Evolutionary conservation across 2,888 invertebrate genomes (phyloP).

Genomic region (Spicauda simplicius): DNA sequence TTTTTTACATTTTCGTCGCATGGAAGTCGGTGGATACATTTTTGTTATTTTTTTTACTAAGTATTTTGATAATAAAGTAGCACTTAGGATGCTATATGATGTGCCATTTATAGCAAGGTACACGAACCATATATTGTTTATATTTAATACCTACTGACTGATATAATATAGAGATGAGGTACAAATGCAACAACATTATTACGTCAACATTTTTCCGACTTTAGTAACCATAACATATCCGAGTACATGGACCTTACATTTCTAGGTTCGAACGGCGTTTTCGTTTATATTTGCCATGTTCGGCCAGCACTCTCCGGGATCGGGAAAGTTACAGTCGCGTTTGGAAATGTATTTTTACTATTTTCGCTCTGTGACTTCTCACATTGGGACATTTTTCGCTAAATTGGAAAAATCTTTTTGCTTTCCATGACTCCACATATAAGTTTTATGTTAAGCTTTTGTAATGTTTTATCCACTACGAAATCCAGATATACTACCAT

Average conservation of each 20-base stretch:
- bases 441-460: slow-evolving; percentile 47
- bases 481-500: too few species aligned
- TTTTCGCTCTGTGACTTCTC: slow-evolving; percentile 64
- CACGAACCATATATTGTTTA: too few species aligned
- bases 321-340: slow-evolving; percentile 65
- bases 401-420: slow-evolving; percentile 74
- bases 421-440: slow-evolving; percentile 50
- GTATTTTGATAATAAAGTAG: too few species aligned
- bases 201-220: not conserved
- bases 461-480: too few species aligned
- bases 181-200: not conserved
- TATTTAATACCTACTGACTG: too few species aligned
- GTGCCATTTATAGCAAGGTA: too few species aligned
- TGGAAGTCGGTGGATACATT: too few species aligned
- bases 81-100: too few species aligned
- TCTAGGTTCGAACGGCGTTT: slow-evolving; percentile 55
- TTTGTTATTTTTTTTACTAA: too few species aligned
- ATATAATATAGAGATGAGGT: not conserved
- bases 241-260: slow-evolving; percentile 40
- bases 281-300: slow-evolving; percentile 63
- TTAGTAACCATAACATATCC: not conserved
- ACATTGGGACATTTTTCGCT: slow-evolving; percentile 63
- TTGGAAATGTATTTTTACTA: slow-evolving; percentile 70
- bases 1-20: too few species aligned
- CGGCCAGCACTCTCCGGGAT: slow-evolving; percentile 53